phyloP scores from a whole-genome alignment of 2,888 invertebrate species.

The Hyposoter dolosus region DNA sequence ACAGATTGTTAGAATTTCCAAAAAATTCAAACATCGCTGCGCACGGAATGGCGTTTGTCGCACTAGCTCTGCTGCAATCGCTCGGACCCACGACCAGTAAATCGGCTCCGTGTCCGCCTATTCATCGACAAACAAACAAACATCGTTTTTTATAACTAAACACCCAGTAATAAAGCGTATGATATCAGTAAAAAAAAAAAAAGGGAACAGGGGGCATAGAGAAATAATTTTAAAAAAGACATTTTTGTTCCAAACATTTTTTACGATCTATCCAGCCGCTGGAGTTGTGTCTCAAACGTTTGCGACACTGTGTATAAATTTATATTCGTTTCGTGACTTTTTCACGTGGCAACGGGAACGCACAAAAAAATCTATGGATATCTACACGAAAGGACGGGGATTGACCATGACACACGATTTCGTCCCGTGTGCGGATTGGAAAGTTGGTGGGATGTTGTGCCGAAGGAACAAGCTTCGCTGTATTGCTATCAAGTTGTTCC shows the following conservation, averaged over 20 bases:
- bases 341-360: constrained; percentile 33
- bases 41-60: constrained; percentile 91
- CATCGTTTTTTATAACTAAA: background rate
- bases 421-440: constrained; percentile 75
- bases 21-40: constrained; percentile 87
- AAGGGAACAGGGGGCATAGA: too few species aligned
- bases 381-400: constrained; percentile 58
- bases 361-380: constrained; percentile 51
- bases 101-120: constrained; percentile 90
- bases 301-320: constrained; percentile 1
- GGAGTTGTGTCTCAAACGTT: background rate
- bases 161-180: background rate
- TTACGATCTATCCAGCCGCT: background rate
- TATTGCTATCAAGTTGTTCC: constrained; percentile 57
- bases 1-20: constrained; percentile 89
- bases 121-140: constrained; percentile 16
- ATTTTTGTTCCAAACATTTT: background rate
- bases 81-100: constrained; percentile 91
- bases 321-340: constrained; percentile 1
- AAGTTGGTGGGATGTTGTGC: constrained; percentile 71
- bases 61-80: constrained; percentile 90
- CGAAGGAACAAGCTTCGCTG: constrained; percentile 41
- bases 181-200: background rate
- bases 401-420: constrained; percentile 79
- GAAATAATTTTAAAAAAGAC: background rate